These are phyloP conservation scores for Melieria omissa DNA, from an alignment of 2,888 invertebrate genomes.

Conservation along the genomic window DNA sequence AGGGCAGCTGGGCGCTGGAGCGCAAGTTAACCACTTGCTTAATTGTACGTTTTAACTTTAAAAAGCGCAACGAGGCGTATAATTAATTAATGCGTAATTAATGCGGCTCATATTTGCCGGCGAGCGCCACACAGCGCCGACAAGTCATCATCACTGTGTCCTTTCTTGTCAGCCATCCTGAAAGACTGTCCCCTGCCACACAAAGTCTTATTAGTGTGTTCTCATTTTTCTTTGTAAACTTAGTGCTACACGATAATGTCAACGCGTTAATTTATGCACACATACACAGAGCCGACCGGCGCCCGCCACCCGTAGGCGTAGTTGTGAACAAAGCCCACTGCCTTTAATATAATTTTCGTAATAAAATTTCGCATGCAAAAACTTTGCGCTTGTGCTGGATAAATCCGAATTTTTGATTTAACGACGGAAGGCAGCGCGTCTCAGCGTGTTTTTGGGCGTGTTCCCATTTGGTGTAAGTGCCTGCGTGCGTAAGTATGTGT, in stretches of 20 bases:
- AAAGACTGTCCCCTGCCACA: not conserved
- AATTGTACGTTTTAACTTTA: conserved; percentile 13
- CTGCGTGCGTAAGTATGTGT: not conserved
- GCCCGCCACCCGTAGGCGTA: not conserved
- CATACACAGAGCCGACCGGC: not conserved
- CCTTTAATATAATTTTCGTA: conserved; percentile 3
- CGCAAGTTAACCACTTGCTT: not conserved
- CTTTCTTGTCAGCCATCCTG: not conserved
- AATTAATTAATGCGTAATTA: conserved; percentile 54
- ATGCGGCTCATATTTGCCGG: conserved; percentile 34
- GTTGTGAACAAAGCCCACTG: too few relatives aligned
- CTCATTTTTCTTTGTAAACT: too few relatives aligned
- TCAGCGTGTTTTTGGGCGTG: not conserved
- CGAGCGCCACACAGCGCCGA: not conserved
- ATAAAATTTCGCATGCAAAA: not conserved
- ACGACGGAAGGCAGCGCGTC: not conserved
- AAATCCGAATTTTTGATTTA: conserved; percentile 11
- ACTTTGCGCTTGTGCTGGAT: not conserved
- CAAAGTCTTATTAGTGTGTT: too few relatives aligned
- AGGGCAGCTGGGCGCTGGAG: too few relatives aligned
- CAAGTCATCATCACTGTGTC: not conserved
- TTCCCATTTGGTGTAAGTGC: not conserved
- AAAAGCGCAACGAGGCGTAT: conserved; percentile 48
- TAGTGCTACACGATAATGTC: too few relatives aligned
- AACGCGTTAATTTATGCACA: not conserved